phyloP scores from a whole-genome alignment of 2,888 invertebrate genomes.

The Toxonevra muliebris region DNA sequence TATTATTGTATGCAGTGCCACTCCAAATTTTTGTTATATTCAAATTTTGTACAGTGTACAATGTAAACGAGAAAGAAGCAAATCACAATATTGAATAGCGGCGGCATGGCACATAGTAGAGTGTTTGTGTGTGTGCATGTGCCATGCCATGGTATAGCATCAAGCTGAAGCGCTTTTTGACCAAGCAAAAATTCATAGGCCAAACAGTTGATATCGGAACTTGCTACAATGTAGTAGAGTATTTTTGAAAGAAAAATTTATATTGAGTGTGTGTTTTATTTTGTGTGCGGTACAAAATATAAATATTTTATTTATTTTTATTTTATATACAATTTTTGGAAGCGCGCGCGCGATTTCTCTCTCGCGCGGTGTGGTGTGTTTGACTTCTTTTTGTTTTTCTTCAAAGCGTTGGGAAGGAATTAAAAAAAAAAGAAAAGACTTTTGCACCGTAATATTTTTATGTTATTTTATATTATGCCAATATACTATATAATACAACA shows the following conservation, averaged over 20 bases:
- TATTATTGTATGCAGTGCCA: no score
- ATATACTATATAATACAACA: no score
- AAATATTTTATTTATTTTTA: no score
- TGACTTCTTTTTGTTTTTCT: background rate
- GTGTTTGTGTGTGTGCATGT: background rate
- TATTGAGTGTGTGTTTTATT: conserved; percentile 17
- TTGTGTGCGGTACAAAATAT: no score
- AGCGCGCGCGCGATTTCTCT: background rate
- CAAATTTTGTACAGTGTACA: no score
- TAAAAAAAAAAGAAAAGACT: no score
- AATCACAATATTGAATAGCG: background rate
- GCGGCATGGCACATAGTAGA: background rate
- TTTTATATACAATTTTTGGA: no score
- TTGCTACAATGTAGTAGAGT: conserved; percentile 20
- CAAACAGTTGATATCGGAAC: conserved; percentile 32
- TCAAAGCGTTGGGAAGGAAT: no score
- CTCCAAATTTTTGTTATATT: no score
- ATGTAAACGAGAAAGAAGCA: no score
- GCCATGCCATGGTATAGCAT: background rate
- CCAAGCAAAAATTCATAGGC: conserved; percentile 26
- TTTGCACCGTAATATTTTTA: no score
- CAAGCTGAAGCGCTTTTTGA: conserved; percentile 24
- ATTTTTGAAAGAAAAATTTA: background rate
- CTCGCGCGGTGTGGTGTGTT: background rate
- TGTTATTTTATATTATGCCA: no score